Evolutionary conservation across 2,797 vertebrate species (phyloP), one percentile per base, ranked within the genome.

Genomic region (Coreius guichenoti): DNA sequence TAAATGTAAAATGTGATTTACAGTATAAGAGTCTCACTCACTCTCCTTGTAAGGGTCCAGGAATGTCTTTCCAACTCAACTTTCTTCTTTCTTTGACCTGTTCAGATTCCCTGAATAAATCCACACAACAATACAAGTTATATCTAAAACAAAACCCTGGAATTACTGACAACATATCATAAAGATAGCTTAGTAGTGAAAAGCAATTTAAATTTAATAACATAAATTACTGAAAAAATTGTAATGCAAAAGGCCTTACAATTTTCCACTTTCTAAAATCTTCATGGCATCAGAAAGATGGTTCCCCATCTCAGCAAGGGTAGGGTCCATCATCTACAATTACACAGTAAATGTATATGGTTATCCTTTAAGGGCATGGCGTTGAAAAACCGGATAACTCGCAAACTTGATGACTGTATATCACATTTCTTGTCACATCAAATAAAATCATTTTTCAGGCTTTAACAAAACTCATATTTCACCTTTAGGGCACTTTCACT

Each of bases 21-120:
- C 21, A 61, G 19, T 49, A 45, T 45, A 49, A 47, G 26, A 69
- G 29, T 51, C 4, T 61, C 87, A 90, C 97, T 91, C 94, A 99
- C 98, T 97, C 96, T 94, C 96, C 97, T 91, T 98, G 98, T 83
- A 99, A 95, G 0, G 98, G 98, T 81, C 98, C 98, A 33, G 98
- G 97, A 90, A 99, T 97, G 91, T 96, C 97, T 86, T 93, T 96
- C 87, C 97, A 94, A 68, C 90, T 85, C 63, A 95, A 92, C 73
- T 90, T 94, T 67, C 90, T 89, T 33, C 74, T 95, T 82, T 96
- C 96, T 84, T 92, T 90, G 86, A 94, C 95, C 23, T 80, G 77
- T 12, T 90, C 89, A 26, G 39, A 63, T 69, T 92, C 93, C 61
- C 95, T 96, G 49, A 17, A 91, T 23, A 90, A 8, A 49, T 17